Percentiles rank a stretch among this genome's conserved stretches.
Conservation (phyloP, 2,797 vertebrate species). For the Peromyscus eremicus region DNA sequence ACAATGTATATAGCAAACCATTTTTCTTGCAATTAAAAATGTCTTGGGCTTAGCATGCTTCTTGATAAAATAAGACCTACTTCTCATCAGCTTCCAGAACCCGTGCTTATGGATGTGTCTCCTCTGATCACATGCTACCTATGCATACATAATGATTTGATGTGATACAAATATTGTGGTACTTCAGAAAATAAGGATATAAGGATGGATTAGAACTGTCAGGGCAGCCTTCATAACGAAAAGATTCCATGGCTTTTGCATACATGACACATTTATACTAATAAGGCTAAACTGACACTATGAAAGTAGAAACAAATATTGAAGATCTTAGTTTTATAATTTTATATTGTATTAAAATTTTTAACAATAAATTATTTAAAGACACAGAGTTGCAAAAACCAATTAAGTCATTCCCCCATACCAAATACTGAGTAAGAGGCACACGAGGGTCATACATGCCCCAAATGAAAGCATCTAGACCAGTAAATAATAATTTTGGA, state of each 20-base stretch:
- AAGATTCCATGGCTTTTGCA: not conserved
- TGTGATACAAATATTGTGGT: not conserved
- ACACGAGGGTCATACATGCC: too few relatives aligned
- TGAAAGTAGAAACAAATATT: not conserved
- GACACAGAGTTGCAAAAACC: not conserved
- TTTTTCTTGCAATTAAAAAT: conserved; percentile 6
- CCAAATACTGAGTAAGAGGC: not conserved
- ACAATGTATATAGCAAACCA: not conserved
- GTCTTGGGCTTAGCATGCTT: not conserved
- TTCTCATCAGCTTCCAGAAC: not conserved
- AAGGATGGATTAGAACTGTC: not conserved
- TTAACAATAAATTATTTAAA: not conserved
- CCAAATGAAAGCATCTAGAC: not conserved
- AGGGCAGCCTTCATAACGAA: not conserved
- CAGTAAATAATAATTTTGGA: not conserved
- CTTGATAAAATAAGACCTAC: not conserved
- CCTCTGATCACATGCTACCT: not conserved
- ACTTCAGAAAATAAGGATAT: not conserved
- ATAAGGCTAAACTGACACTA: not conserved
- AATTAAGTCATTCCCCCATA: not conserved
- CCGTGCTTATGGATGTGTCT: not conserved
- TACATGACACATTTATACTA: not conserved
- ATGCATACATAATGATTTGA: not conserved
- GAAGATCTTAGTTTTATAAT: not conserved
- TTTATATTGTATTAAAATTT: not conserved